A percentile compares a stretch with the other conserved stretches of the same genome.
Evolutionary conservation across 2,888 invertebrate genomes (phyloP).

Genomic region (Augochlorella aurata): DNA sequence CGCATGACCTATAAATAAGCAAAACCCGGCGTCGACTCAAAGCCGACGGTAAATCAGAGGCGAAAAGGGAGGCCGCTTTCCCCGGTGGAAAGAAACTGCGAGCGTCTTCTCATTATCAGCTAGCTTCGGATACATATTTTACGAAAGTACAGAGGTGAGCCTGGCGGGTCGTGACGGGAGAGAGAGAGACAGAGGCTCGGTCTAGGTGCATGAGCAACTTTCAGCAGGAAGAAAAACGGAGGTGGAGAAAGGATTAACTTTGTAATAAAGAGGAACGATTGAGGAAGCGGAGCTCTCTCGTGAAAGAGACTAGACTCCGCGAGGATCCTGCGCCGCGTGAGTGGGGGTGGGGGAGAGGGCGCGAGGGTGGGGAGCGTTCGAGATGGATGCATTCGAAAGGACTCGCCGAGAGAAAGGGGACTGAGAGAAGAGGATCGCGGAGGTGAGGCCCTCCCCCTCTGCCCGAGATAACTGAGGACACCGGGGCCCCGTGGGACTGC

Average conservation of each 20-base stretch:
- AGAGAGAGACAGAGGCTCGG: constrained; percentile 52
- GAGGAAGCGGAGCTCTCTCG: constrained; percentile 29
- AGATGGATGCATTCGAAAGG: constrained; percentile 68
- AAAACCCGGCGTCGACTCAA: neutral
- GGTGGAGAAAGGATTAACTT: constrained; percentile 51
- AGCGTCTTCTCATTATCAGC: constrained; percentile 58
- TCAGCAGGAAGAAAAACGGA: constrained; percentile 4
- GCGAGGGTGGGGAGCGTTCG: constrained; percentile 26
- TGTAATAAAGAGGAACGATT: constrained; percentile 56
- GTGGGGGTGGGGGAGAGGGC: constrained; percentile 7
- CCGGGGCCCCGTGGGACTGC: constrained; percentile 73
- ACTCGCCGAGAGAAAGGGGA: constrained; percentile 68
- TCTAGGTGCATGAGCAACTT: neutral
- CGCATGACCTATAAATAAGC: constrained; percentile 11
- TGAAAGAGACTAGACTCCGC: constrained; percentile 11
- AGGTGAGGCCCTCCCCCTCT: constrained; percentile 61
- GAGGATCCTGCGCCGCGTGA: constrained; percentile 4
- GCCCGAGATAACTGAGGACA: constrained; percentile 70
- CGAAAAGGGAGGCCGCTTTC: constrained; percentile 12
- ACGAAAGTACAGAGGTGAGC: constrained; percentile 56
- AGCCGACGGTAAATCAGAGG: constrained; percentile 10
- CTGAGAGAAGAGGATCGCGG: constrained; percentile 63
- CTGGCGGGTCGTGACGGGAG: constrained; percentile 59
- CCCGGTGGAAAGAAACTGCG: constrained; percentile 8
- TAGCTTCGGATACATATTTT: constrained; percentile 54